Conservation (phyloP, 2,113 vertebrate genomes). For the Seriola quinqueradiata region DNA sequence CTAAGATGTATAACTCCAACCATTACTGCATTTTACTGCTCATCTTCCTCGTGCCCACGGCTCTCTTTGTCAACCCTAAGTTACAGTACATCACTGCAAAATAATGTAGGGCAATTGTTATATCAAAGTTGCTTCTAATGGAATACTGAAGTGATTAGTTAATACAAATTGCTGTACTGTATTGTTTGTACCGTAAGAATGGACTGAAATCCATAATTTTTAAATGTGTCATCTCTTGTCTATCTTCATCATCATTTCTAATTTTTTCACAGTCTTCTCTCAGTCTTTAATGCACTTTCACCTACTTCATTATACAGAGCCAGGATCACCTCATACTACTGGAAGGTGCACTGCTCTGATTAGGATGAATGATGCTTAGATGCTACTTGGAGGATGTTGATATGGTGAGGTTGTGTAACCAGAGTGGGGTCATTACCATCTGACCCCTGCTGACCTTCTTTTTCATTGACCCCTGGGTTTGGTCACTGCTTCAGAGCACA, state of each 20-base stretch:
- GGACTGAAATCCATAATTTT: neutral
- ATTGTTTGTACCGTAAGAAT: neutral
- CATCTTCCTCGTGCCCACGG: neutral
- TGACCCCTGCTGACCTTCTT: slow-evolving; percentile 71
- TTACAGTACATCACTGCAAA: neutral
- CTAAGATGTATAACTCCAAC: neutral
- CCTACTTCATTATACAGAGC: slow-evolving; percentile 1
- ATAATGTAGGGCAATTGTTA: neutral
- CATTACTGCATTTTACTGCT: neutral
- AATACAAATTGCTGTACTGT: too few species aligned
- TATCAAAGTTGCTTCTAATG: slow-evolving; percentile 10
- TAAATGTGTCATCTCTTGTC: neutral
- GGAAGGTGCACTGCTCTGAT: slow-evolving; percentile 61
- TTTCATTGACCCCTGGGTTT: slow-evolving; percentile 75
- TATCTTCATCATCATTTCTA: neutral
- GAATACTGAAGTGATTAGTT: neutral
- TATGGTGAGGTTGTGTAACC: slow-evolving; percentile 65
- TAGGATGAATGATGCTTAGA: slow-evolving; percentile 65
- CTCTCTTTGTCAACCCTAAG: neutral
- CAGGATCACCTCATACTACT: neutral
- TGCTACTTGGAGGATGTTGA: slow-evolving; percentile 42
- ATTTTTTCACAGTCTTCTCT: slow-evolving; percentile 3
- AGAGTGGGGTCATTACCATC: slow-evolving; percentile 76
- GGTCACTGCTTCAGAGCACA: slow-evolving; percentile 73
- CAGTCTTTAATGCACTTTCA: neutral